Conservation (phyloP, 2,797 vertebrate species). For the Sebastes trivittatus region DNA sequence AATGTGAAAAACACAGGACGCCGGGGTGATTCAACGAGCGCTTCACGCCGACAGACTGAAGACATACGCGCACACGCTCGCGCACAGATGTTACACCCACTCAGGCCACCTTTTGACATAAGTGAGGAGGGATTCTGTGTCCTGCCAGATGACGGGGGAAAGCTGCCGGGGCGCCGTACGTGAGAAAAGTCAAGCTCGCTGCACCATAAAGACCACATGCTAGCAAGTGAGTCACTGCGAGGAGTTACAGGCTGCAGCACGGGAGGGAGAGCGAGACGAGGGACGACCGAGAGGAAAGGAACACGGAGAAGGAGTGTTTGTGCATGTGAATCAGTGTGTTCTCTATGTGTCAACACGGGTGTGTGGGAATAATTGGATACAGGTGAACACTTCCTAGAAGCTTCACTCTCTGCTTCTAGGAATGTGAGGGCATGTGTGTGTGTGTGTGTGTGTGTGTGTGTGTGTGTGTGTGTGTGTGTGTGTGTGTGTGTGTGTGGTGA, state of each 20-base stretch:
- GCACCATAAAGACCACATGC: conserved; percentile 47
- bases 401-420: background rate
- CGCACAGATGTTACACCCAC: conserved; percentile 48
- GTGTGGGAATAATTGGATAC: background rate
- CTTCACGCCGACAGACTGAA: conserved; percentile 19
- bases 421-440: background rate
- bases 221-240: conserved; percentile 41
- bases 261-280: background rate
- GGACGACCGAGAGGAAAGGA: background rate
- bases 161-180: conserved; percentile 21
- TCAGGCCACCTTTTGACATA: conserved; percentile 45
- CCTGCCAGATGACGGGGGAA: conserved; percentile 26
- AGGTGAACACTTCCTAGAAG: background rate
- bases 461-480: too few relatives aligned
- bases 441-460: too few relatives aligned
- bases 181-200: conserved; percentile 30
- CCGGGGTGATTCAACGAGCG: conserved; percentile 24
- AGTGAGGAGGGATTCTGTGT: conserved; percentile 17
- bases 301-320: background rate
- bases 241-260: conserved; percentile 22
- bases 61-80: background rate
- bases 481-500: too few relatives aligned
- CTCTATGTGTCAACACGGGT: background rate
- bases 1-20: conserved; percentile 1
- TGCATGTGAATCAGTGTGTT: background rate